phyloP scores from a whole-genome alignment of 2,888 invertebrate genomes.

The Synanthedon andrenaeformis region DNA sequence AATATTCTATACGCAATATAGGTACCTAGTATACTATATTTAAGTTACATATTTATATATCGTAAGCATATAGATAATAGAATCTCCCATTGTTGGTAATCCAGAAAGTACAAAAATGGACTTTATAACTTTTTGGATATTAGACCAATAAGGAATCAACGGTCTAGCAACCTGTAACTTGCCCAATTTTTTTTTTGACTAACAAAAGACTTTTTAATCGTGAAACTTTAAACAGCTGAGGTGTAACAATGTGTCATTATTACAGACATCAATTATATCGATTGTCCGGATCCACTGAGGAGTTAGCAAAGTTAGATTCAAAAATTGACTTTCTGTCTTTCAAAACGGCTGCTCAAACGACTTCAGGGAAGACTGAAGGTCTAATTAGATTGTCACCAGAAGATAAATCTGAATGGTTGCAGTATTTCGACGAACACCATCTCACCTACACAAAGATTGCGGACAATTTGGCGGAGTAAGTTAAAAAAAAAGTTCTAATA shows the following conservation, averaged over 20 bases:
- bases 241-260: conserved; percentile 1
- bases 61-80: no score
- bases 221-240: no score
- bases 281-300: conserved; percentile 31
- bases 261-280: conserved; percentile 47
- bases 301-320: conserved; percentile 31
- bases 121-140: no score
- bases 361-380: conserved; percentile 36
- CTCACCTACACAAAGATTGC: conserved; percentile 37
- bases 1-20: neutral
- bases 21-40: neutral
- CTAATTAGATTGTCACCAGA: conserved; percentile 42
- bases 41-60: neutral
- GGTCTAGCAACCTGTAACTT: no score
- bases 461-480: conserved; percentile 51
- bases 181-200: no score
- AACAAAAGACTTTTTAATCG: no score
- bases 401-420: conserved; percentile 39
- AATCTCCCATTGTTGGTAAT: no score
- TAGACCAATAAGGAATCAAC: no score
- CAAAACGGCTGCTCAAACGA: conserved; percentile 27
- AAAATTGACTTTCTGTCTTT: conserved; percentile 38
- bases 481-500: conserved; percentile 1
- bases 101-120: no score
- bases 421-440: conserved; percentile 31